Conservation (phyloP, 92 coral and sea anemone species). For the Palythoa caribaeorum region DNA sequence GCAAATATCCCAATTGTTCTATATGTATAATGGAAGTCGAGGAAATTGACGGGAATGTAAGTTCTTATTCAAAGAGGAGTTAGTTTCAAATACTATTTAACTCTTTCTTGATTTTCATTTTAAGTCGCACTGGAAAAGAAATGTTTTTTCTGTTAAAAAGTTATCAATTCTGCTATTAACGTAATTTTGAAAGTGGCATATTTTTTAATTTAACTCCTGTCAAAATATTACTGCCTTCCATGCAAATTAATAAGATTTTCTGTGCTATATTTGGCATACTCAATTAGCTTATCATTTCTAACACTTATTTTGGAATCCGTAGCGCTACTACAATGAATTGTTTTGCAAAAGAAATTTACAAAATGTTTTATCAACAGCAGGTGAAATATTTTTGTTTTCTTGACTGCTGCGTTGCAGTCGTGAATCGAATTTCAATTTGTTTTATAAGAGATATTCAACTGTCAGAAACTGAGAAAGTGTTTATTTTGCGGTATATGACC, state of each 20-base stretch:
- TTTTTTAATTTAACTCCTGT: neutral
- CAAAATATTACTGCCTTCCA: neutral
- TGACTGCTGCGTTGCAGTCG: neutral
- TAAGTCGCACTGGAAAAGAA: neutral
- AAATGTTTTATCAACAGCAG: neutral
- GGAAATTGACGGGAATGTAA: constrained; percentile 46
- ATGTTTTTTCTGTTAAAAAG: neutral
- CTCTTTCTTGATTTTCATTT: neutral
- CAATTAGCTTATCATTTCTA: constrained; percentile 3
- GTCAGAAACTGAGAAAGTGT: neutral
- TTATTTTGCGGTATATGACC: neutral
- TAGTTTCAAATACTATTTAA: neutral
- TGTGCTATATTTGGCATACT: neutral
- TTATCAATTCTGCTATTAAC: neutral
- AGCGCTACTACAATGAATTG: neutral
- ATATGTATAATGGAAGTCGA: constrained; percentile 68
- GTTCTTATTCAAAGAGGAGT: neutral
- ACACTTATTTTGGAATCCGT: neutral
- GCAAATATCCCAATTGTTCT: constrained; percentile 74
- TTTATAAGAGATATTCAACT: neutral
- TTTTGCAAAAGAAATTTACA: neutral
- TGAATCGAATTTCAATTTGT: neutral
- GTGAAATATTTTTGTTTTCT: neutral
- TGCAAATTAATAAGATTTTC: constrained; percentile 8
- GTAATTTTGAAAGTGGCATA: neutral